phyloP scores from a whole-genome alignment of 2,113 vertebrate genomes.

The Lophotis ruficrista region DNA sequence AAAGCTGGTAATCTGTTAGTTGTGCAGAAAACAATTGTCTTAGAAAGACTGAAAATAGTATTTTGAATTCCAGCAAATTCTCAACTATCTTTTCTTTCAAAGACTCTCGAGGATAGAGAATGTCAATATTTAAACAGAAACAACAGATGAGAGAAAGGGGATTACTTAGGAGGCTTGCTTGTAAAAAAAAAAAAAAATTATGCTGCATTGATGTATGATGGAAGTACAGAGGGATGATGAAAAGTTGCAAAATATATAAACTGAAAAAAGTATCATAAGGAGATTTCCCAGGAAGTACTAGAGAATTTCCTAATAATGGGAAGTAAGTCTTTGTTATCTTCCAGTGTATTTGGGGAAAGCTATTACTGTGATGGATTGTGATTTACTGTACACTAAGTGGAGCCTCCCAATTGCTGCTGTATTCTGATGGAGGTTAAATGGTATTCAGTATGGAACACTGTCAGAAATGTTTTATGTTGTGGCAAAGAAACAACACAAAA shows the following conservation, averaged over 20 bases:
- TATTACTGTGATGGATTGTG: conserved; percentile 74
- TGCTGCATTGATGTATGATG: neutral
- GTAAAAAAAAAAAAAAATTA: neutral
- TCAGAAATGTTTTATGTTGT: conserved; percentile 69
- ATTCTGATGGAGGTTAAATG: conserved; percentile 78
- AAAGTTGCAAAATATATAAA: neutral
- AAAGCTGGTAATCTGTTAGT: neutral
- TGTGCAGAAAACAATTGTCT: neutral
- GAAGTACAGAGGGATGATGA: neutral
- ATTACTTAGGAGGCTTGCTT: neutral
- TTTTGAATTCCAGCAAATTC: neutral
- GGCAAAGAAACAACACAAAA: neutral
- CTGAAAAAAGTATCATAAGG: neutral
- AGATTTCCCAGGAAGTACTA: neutral
- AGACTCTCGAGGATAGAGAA: neutral
- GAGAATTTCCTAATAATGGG: neutral
- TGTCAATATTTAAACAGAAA: neutral
- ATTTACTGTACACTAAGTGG: conserved; percentile 68
- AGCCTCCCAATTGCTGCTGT: conserved; percentile 33
- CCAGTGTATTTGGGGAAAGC: neutral
- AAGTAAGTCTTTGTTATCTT: neutral
- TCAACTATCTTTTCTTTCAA: neutral
- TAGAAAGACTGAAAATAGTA: neutral
- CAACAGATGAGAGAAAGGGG: neutral
- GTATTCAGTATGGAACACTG: conserved; percentile 70